A percentile compares a stretch with the other conserved stretches of the same genome.
These are phyloP conservation scores for Cantharis rustica DNA, from an alignment of 2,888 invertebrate species.

Conservation along the genomic window DNA sequence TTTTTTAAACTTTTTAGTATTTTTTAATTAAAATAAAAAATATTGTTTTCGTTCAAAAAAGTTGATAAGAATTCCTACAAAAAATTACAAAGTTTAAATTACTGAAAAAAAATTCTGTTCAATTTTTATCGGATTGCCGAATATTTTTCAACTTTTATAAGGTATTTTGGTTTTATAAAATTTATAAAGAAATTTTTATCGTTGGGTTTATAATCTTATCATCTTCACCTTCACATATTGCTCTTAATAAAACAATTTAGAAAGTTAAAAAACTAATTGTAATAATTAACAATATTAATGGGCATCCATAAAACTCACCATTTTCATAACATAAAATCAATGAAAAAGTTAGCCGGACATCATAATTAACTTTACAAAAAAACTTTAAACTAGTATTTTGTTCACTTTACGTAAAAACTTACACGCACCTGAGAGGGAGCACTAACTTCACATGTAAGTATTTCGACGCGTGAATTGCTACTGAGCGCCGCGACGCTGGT, in stretches of 20 bases:
- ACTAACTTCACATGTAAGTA: neutral
- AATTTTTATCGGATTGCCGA: neutral
- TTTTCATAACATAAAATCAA: neutral
- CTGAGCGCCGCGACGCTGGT: conserved; percentile 22
- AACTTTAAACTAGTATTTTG: neutral
- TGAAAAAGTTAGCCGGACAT: neutral
- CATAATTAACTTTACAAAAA: neutral
- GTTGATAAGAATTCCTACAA: neutral
- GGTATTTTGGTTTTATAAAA: neutral
- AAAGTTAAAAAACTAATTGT: neutral
- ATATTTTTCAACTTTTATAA: neutral
- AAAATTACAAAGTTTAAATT: neutral
- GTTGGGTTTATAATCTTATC: neutral
- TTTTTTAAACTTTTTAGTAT: neutral
- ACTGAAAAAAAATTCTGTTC: neutral
- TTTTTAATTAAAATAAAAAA: neutral
- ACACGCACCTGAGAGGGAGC: neutral
- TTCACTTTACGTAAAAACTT: neutral
- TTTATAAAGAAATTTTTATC: neutral
- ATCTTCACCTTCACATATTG: neutral
- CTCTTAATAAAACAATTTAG: neutral
- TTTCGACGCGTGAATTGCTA: conserved; percentile 16
- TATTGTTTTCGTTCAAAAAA: neutral
- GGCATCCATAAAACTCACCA: neutral
- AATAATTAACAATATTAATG: neutral